phyloP scores from a whole-genome alignment of 1,140 invertebrate species.

The Andrena cerasifolii region DNA sequence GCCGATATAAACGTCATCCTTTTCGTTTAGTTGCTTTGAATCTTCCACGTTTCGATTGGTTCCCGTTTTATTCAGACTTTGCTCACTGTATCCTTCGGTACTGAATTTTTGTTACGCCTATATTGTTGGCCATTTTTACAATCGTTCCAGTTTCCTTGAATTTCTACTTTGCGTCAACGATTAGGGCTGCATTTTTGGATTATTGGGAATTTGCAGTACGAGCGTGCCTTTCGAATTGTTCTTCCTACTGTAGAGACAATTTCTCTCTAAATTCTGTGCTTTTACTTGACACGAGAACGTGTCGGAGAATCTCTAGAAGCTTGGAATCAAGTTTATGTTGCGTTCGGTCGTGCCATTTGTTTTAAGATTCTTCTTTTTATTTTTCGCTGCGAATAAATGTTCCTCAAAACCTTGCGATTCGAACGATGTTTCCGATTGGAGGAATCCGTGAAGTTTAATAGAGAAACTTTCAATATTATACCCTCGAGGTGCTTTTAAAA shows the following conservation, averaged over 20 bases:
- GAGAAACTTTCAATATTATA: neutral
- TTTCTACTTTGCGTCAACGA: neutral
- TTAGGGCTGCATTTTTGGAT: too few species aligned
- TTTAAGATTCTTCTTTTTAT: neutral
- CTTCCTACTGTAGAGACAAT: neutral
- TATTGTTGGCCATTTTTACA: neutral
- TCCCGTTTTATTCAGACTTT: too few species aligned
- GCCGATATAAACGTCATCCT: slow-evolving; percentile 1
- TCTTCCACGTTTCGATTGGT: too few species aligned
- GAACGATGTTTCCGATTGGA: neutral
- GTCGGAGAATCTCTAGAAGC: too few species aligned
- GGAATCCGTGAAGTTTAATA: neutral
- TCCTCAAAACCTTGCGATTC: neutral
- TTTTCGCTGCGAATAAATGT: slow-evolving; percentile 1
- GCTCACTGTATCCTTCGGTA: too few species aligned
- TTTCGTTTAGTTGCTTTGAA: too few species aligned
- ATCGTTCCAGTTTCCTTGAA: neutral
- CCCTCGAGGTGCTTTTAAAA: neutral
- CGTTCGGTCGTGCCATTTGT: too few species aligned
- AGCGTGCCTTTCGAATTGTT: neutral
- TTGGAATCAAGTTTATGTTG: too few species aligned
- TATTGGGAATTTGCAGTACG: neutral
- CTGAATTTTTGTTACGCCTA: neutral
- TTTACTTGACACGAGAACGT: neutral
- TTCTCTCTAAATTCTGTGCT: neutral